phyloP scores from a whole-genome alignment of 2,888 invertebrate species.

The Volucella inflata region DNA sequence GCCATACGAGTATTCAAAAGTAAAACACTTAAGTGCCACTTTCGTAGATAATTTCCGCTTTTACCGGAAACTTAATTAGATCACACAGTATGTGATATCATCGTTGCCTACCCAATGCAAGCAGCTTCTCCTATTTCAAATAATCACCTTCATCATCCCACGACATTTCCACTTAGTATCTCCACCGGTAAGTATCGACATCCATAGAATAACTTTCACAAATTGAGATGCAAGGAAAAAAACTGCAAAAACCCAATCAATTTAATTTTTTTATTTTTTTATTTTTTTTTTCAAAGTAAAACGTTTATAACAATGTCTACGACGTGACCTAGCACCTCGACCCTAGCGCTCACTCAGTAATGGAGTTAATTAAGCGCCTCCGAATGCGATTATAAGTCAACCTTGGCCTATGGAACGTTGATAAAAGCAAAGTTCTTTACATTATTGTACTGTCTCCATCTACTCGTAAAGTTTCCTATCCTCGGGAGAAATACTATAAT shows the following conservation, averaged over 20 bases:
- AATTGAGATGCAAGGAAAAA: background rate
- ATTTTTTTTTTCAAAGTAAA: constrained; percentile 20
- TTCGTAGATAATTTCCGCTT: no score
- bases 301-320: constrained; percentile 4
- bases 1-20: no score
- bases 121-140: no score
- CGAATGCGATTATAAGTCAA: constrained; percentile 65
- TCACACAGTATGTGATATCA: no score
- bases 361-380: constrained; percentile 66
- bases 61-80: no score
- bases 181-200: background rate
- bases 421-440: constrained; percentile 18
- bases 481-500: constrained; percentile 51
- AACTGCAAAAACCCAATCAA: constrained; percentile 27
- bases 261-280: constrained; percentile 1
- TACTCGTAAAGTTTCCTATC: constrained; percentile 5
- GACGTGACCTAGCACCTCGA: constrained; percentile 16
- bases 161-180: no score
- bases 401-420: constrained; percentile 65
- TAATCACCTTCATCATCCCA: no score
- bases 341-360: constrained; percentile 44
- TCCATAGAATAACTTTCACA: constrained; percentile 11
- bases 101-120: no score
- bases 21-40: no score
- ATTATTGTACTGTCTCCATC: background rate